Base-by-base conservation (phyloP, 2,113 vertebrate genomes). In the Crotalus helleri region DNA sequence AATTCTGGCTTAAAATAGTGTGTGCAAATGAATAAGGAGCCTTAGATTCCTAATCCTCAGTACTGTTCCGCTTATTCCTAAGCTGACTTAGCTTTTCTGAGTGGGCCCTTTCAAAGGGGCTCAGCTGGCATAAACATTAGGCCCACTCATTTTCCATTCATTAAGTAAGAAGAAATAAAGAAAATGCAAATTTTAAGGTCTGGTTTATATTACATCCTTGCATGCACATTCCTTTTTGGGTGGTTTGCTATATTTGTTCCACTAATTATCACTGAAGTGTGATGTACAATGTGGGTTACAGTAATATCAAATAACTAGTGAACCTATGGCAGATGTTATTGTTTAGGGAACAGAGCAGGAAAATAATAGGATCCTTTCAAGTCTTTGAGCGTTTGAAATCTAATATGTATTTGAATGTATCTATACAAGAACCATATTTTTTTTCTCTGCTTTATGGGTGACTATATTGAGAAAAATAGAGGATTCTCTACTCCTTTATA, bases 371-470 rank as follows among this genome's bases (percentile, higher is more conserved):
- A 23, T 90, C 39, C 90, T 46, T 2, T 29, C 93, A 69, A 44
- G 93, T 90, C 54, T 94, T 3, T 85, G 92, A 55, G 92, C 24
- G 6, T 95, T 95, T 94, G 53, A 94, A 95, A 95, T 92, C 91
- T 87, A 90, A 29, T 93, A 69, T 0, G 85, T 17, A 21, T 58
- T 96, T 81, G 51, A 89, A 93, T 93, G 39, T 2, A 0, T 85
- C 90, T 58, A 54, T 58, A 93, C 94, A 64, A 92, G 91, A 85
- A 69, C 51, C 39, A 90, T 92, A 91, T 39, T 95, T 96, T 96
- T 96, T 95, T 90, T 44, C 54, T 92, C 23, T 91, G 21, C 91
- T 95, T 64, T 49, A 58, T 51, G 23, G 15, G 89, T 44, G 81
- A 64, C 13, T 24, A 86, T 10, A 93, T 23, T 61, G n/a, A 86